Base-by-base conservation (phyloP, 2,888 invertebrate genomes). In the Boloria euphrosyne region DNA sequence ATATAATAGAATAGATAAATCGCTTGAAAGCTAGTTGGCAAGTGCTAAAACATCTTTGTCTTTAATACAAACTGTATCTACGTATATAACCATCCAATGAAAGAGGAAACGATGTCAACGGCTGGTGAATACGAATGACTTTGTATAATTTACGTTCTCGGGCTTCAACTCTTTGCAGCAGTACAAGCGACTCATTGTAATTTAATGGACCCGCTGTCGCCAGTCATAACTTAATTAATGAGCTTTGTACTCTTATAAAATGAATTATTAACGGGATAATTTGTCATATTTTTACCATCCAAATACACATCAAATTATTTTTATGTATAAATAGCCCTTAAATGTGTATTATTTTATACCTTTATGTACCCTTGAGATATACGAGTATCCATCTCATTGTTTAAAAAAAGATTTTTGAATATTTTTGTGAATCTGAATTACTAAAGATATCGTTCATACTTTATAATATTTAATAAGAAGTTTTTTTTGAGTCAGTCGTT, bases 161-260 rank as follows among this genome's bases (percentile, higher is more conserved):
- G 49, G 62, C 59, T 46, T 58, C 58, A 13, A 52, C 51, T 62
- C 46, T 54, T 16, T 57, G 55, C 31, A 65, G 62, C 46, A 31
- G 18, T 50, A 66, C 63, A 66, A 68, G 51, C 65, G 60, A 50
- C 43, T 67, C 68, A 61, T 68, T 70, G 68, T 70, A 59, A 65
- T 64, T 60, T 70, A 66, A 68, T 70, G 70, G 61, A 62, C 52
- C 60, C 60, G 52, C 68, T 31, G 60, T 43, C 54, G 65, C 61
- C 64, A 61, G 69, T 66, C 68, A 64, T 63, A 63, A 61, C 58
- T 57, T 63, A 61, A 68, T 70, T 70, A 63, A 70, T 66, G 61
- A 70, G 60, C 65, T 64, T 62, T 44, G 47, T 63, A 62, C 59
- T 68, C 60, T 62, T 49, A 60, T 46, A 63, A 50, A 44, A 50